A percentile compares a stretch with the other conserved stretches of the same genome.
phyloP scores from a whole-genome alignment of 1,140 invertebrate species.

The Leucophenga varia region DNA sequence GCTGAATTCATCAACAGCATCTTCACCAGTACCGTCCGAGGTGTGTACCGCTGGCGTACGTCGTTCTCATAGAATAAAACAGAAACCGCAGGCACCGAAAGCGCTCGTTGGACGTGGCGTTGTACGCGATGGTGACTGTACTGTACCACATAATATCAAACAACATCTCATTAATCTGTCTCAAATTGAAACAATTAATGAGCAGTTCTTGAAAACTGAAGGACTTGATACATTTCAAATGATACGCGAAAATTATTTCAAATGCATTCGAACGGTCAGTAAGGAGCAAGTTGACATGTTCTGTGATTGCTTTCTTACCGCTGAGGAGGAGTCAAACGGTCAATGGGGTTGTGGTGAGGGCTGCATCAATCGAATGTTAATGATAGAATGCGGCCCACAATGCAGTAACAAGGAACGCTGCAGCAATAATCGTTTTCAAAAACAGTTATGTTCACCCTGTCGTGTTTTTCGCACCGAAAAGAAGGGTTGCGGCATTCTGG shows the following conservation, averaged over 20 bases:
- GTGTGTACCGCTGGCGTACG: slow-evolving; percentile 21
- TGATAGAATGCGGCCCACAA: slow-evolving; percentile 95
- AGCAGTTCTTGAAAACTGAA: slow-evolving; percentile 55
- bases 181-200: slow-evolving; percentile 40
- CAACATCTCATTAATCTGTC: slow-evolving; percentile 35
- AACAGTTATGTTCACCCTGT: slow-evolving; percentile 78
- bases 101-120: slow-evolving; percentile 30
- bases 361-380: slow-evolving; percentile 93
- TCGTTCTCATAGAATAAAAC: slow-evolving; percentile 48
- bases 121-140: slow-evolving; percentile 18
- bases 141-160: slow-evolving; percentile 19
- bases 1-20: background rate
- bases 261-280: slow-evolving; percentile 75
- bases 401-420: slow-evolving; percentile 86
- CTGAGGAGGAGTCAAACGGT: slow-evolving; percentile 81
- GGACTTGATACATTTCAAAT: slow-evolving; percentile 77
- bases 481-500: slow-evolving; percentile 92
- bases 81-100: slow-evolving; percentile 35
- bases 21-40: slow-evolving; percentile 2
- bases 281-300: slow-evolving; percentile 91
- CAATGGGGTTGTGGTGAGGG: slow-evolving; percentile 91
- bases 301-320: slow-evolving; percentile 91
- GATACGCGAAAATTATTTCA: slow-evolving; percentile 83
- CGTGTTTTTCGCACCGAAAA: slow-evolving; percentile 89
- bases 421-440: slow-evolving; percentile 93